Evolutionary conservation across 2,113 vertebrate species (phyloP).

Genomic region (Columbina picui): DNA sequence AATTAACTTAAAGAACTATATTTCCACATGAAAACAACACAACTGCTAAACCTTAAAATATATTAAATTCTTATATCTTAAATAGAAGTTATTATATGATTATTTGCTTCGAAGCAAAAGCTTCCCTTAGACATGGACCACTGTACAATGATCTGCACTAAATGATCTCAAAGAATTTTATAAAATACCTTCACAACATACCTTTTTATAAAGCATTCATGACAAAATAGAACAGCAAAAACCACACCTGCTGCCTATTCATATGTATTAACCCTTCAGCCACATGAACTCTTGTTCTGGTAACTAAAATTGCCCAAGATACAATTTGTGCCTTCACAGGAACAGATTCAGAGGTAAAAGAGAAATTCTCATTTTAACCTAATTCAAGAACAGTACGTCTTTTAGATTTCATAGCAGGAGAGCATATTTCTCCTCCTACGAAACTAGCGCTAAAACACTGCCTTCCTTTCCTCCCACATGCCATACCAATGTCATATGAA

Average conservation of each 20-base stretch:
- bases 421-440: constrained; percentile 55
- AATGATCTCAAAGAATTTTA: not conserved
- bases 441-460: constrained; percentile 23
- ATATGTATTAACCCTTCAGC: not conserved
- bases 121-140: not conserved
- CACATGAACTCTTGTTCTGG: not conserved
- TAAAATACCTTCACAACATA: not conserved
- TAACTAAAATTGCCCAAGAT: not conserved
- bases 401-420: constrained; percentile 16
- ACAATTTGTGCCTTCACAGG: not conserved
- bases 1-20: not conserved
- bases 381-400: constrained; percentile 41
- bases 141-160: not conserved
- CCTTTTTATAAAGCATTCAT: not conserved
- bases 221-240: not conserved
- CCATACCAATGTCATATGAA: constrained; percentile 24
- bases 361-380: constrained; percentile 30
- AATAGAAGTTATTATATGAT: not conserved
- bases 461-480: constrained; percentile 48
- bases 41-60: not conserved
- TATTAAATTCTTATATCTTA: not conserved
- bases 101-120: not conserved
- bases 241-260: not conserved
- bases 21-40: not conserved
- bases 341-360: constrained; percentile 9